Percentiles rank a stretch among this genome's conserved stretches.
phyloP scores from a whole-genome alignment of 2,797 vertebrate genomes.

The Cyclopterus lumpus region DNA sequence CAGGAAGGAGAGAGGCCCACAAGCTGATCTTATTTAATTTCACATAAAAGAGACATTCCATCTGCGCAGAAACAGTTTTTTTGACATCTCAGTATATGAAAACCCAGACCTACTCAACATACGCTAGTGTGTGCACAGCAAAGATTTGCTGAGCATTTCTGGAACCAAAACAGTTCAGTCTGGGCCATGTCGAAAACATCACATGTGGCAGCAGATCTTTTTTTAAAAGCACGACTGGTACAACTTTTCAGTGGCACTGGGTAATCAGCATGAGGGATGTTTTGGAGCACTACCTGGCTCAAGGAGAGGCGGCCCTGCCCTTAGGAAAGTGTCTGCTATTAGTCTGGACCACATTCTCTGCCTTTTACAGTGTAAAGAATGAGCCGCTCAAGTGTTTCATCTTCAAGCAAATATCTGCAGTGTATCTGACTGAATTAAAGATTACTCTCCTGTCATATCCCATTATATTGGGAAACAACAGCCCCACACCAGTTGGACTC shows the following conservation, averaged over 20 bases:
- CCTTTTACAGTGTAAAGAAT: constrained; percentile 56
- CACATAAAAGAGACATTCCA: constrained; percentile 72
- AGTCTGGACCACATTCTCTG: constrained; percentile 62
- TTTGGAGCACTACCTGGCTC: constrained; percentile 42
- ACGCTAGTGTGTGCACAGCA: neutral
- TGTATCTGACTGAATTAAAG: constrained; percentile 44
- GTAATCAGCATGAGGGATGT: constrained; percentile 30
- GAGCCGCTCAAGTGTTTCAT: constrained; percentile 46
- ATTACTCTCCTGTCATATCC: constrained; percentile 40
- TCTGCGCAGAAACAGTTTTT: constrained; percentile 56
- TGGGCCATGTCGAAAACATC: constrained; percentile 17
- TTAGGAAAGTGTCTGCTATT: constrained; percentile 69
- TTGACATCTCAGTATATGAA: constrained; percentile 46
- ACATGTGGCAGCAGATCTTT: constrained; percentile 12
- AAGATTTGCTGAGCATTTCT: constrained; percentile 26
- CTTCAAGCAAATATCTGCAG: constrained; percentile 50
- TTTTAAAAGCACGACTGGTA: neutral
- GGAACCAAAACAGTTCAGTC: constrained; percentile 1
- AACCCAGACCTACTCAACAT: constrained; percentile 26
- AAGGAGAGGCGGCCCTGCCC: constrained; percentile 33
- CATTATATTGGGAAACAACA: constrained; percentile 35
- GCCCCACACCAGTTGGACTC: neutral
- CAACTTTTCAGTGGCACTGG: constrained; percentile 20
- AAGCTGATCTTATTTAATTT: constrained; percentile 80
- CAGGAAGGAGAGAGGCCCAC: constrained; percentile 73